Evolutionary conservation across 1,140 invertebrate genomes (phyloP), one percentile per base, ranked within the genome.

Genomic region (Sminthurinus signatus): DNA sequence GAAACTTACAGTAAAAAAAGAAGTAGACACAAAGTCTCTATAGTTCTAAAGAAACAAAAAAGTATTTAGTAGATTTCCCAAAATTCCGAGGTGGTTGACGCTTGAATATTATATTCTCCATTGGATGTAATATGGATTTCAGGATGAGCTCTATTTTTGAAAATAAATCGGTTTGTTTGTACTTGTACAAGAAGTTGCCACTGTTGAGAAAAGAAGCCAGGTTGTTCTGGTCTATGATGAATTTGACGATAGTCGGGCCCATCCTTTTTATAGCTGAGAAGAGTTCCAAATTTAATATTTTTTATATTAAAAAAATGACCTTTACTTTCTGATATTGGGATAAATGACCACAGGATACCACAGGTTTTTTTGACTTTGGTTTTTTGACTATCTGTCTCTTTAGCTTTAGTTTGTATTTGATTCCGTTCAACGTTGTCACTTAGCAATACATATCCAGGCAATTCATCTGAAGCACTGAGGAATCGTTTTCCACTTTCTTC

Each of bases 81-180:
- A n/a, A n/a, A n/a, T n/a, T n/a, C n/a, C n/a, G n/a, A n/a, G n/a
- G n/a, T n/a, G n/a, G n/a, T n/a, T n/a, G n/a, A n/a, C n/a, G n/a
- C n/a, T n/a, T n/a, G n/a, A n/a, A n/a, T n/a, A n/a, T n/a, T n/a
- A n/a, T n/a, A n/a, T n/a, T 25, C 23, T 27, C 21, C 50, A 29
- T 52, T 52, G 14, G 50, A 52, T 27, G 27, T 28, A 8, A 52
- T 8, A 10, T 8, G 5, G 23, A 52, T 8, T 8, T 52, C 23
- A 52, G 10, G 23, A 52, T 52, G 50, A 23, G 50, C 50, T 5
- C 50, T 14, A 28, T 52, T 52, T 52, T 52, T 52, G 4, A 52
- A 52, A 28, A 52, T 28, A 14, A 28, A 3, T 28, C n/a, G 14
- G n/a, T n/a, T n/a, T 27, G 4, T 25, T 15, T 27, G 3, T 27